A percentile compares a stretch with the other conserved stretches of the same genome.
phyloP scores from a whole-genome alignment of 2,797 vertebrate genomes.

The Lates japonicus region DNA sequence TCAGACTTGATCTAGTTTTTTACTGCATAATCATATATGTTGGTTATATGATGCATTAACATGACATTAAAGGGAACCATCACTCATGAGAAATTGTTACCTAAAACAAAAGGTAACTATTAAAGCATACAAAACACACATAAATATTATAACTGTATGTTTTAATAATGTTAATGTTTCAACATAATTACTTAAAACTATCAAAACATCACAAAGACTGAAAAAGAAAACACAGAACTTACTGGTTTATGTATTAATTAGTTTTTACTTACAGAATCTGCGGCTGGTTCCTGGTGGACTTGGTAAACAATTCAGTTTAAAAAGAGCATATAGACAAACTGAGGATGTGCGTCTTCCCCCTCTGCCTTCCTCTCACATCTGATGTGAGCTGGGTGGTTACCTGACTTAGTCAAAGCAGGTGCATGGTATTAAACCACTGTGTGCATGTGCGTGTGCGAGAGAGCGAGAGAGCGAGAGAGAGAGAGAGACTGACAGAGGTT shows the following conservation, averaged over 20 bases:
- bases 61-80: background rate
- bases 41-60: background rate
- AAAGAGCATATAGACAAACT: slow-evolving; percentile 1
- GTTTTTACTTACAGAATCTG: slow-evolving; percentile 54
- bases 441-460: slow-evolving; percentile 11
- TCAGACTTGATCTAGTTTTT: background rate
- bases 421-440: slow-evolving; percentile 1
- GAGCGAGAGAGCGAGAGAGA: background rate
- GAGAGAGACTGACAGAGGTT: background rate
- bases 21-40: background rate
- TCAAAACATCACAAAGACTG: background rate
- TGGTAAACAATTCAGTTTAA: background rate
- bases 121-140: background rate
- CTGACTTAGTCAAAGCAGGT: slow-evolving; percentile 49
- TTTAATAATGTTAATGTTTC: background rate
- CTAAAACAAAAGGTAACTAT: background rate
- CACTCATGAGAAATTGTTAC: background rate
- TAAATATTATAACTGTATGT: background rate
- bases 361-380: slow-evolving; percentile 28
- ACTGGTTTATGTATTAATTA: background rate
- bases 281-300: background rate
- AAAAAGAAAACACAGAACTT: background rate
- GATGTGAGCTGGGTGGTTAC: slow-evolving; percentile 45
- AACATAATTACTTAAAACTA: background rate
- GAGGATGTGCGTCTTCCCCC: slow-evolving; percentile 13